Evolutionary conservation across 1,140 invertebrate species (phyloP), one percentile per base, ranked within the genome.

Genomic region (Grapholita molesta): DNA sequence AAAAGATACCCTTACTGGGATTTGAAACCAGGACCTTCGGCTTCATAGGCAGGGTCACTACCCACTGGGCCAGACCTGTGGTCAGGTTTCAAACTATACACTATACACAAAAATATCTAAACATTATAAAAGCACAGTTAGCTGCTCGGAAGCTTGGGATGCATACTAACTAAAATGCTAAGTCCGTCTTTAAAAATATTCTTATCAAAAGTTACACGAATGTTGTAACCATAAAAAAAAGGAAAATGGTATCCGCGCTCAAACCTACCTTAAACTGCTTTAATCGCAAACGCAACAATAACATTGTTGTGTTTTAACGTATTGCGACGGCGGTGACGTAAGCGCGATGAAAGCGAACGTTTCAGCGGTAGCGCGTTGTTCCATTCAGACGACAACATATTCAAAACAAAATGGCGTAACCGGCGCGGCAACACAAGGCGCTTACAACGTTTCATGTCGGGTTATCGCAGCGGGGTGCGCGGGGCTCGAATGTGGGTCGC

Each of bases 401-500:
- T 9, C 42, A 0, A 21, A 21, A 48, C 42, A 9, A 48, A 21
- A 21, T 8, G 42, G 7, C 42, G 15, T 21, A 48, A 48, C 3
- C 42, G 78, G 78, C 81, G 73, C 84, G 82, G 83, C 80, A 84
- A 74, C 81, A 83, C 76, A 82, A 77, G 82, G 75, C 71, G 75
- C 75, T 70, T 70, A 42, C 61, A 75, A 66, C 70, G 69, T 66
- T 75, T 73, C 75, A 78, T 70, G 74, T 69, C 66, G 77, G 9
- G 42, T 25, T 38, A 48, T 15, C 42, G 73, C 0, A 52, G 71
- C 68, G 71, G 6, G 70, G 70, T 32, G 76, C 72, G 73, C 72
- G 72, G 67, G 77, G 76, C 53, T 76, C 80, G 75, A 89, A 90
- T 84, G 79, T 90, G 86, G 88, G 88, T 90, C 88, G 85, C 69